These are phyloP conservation scores for Forbesichthys papilliferus DNA, from an alignment of 2,113 vertebrate genomes.

Conservation along the genomic window DNA sequence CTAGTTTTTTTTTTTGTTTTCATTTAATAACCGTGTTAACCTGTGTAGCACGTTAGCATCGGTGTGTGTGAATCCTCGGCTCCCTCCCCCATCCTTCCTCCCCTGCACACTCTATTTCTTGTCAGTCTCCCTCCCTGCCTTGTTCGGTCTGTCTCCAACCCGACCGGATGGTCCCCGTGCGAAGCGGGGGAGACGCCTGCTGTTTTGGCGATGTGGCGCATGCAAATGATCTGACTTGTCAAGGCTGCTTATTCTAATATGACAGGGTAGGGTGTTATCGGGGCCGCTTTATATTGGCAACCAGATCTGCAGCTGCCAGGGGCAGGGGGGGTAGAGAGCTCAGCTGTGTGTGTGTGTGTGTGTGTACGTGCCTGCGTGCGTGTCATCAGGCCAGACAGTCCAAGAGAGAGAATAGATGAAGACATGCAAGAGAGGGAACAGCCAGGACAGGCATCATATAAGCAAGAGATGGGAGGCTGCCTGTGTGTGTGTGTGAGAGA, in stretches of 20 bases:
- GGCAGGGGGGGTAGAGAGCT: slow-evolving; percentile 49
- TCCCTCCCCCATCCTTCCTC: not conserved
- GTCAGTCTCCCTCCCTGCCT: not conserved
- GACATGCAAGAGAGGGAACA: slow-evolving; percentile 65
- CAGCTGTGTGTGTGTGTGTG: slow-evolving; percentile 39
- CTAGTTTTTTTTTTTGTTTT: slow-evolving; percentile 25
- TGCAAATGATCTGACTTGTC: slow-evolving; percentile 79
- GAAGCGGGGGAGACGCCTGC: slow-evolving; percentile 61
- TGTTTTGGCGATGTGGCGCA: slow-evolving; percentile 70
- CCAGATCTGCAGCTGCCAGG: slow-evolving; percentile 69
- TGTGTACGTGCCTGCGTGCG: slow-evolving; percentile 7
- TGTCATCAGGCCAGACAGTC: slow-evolving; percentile 64
- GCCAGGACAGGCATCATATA: slow-evolving; percentile 65
- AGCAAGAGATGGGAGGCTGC: slow-evolving; percentile 13
- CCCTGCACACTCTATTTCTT: not conserved
- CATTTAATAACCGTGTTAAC: slow-evolving; percentile 52
- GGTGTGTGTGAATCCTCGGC: slow-evolving; percentile 5
- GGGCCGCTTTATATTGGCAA: slow-evolving; percentile 70
- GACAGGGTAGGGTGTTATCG: slow-evolving; percentile 73
- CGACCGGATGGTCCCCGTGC: slow-evolving; percentile 55
- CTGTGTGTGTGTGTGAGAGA: slow-evolving; percentile 33
- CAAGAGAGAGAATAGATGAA: slow-evolving; percentile 71
- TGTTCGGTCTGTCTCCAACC: slow-evolving; percentile 41
- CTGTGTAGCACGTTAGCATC: slow-evolving; percentile 18
- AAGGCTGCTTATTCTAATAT: slow-evolving; percentile 79